Evolutionary conservation across 2,113 vertebrate species (phyloP), one percentile per base, ranked within the genome.

Genomic region (Otolemur garnettii): DNA sequence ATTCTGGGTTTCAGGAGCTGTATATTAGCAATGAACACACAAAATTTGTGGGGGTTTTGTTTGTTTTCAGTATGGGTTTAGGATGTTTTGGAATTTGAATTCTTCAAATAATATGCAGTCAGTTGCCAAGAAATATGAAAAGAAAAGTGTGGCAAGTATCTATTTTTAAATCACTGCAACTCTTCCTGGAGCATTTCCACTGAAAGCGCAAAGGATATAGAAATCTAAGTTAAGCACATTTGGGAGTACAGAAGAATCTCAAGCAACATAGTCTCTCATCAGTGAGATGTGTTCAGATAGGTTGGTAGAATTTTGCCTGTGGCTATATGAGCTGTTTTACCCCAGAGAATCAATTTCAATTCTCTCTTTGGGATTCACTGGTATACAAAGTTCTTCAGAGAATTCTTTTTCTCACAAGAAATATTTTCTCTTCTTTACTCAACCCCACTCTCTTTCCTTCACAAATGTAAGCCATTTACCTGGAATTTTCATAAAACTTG

Each of bases 141-240:
- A 88, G 26, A 62, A 97, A 95, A 87, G 35, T 95, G 53, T 87
- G 80, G 85, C 77, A 71, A 90, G 38, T 87, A 94, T 91, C 89
- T 97, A 97, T 95, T 95, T 97, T 97, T 97, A 97, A 96, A 93
- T 79, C 57, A 94, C 35, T 80, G 66, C 57, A 86, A 75, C 94
- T 96, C 68, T 96, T 92, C 87, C 78, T 83, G 79, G 86, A 97
- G 42, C 64, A 86, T 97, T 96, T 97, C 90, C 59, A 91, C 53
- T 71, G 57, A 91, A 95, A 89, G 42, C 89, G 94, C 94, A 94
- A 97, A 96, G 45, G 50, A 85, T 92, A 87, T 84, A 96, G 83
- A 96, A 97, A 95, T 96, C 75, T 93, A 96, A 96, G 55, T 96
- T 84, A 97, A 96, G 89, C 95, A 95, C 87, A 87, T 94, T 97